Evolutionary conservation across 2,888 invertebrate species (phyloP), one percentile per base, ranked within the genome.

Genomic region (Mimas tiliae): DNA sequence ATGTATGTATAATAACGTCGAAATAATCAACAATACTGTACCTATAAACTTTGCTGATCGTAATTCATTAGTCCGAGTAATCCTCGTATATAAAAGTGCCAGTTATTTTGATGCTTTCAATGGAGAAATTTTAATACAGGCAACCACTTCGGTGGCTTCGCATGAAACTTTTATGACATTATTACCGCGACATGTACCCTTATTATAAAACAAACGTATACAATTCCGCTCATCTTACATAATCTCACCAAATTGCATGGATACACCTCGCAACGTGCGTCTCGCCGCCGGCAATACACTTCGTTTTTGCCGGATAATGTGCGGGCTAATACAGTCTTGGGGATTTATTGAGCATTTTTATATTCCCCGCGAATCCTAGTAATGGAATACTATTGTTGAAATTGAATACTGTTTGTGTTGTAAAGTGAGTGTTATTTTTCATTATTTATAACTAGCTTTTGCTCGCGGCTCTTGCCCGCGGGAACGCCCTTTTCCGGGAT

Each of bases 101-200:
- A 74, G 74, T 75, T 78, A 80, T 84, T 81, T 80, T 34, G 78
- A 77, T 76, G 81, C 73, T 75, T 78, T 75, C 80, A 83, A 84
- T 86, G 81, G 76, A 66, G 80, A 83, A 85, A 86, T 87, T 89
- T 87, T 85, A 88, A 89, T 88, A 87, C 82, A 80, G 77, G 77
- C 79, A 80, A 76, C 77, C 82, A 84, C 83, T 85, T 75, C 78
- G 71, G 73, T 76, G 77, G 84, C 82, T 82, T 82, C 74, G 75
- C 76, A 81, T 84, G 84, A 82, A 84, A 86, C 84, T 87, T 89
- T 89, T 88, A 90, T 86, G 86, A 81, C 83, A 83, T 86, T 85
- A 88, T 86, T 86, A 86, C 79, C 73, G 75, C 73, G 75, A 80
- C 81, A 83, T 81, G 83, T 80, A 76, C 77, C 78, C 75, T 83